Base-by-base conservation (phyloP, 2,888 invertebrate genomes). In the Neoascia interrupta region DNA sequence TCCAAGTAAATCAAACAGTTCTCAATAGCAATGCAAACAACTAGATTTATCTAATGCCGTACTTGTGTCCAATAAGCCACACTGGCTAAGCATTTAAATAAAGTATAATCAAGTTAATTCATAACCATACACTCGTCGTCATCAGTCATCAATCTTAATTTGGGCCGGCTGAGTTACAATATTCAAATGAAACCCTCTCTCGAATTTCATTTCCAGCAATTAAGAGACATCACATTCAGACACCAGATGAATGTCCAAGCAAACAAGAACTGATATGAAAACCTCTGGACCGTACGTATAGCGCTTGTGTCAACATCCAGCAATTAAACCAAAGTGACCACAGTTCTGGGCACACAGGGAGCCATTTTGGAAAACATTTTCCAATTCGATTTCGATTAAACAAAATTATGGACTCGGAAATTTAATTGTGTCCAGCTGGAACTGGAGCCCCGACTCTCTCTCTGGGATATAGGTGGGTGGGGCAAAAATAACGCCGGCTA, bases 391-490 rank as follows among this genome's bases (percentile, higher is more conserved):
- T 79, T 72, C 64, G 72, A 72, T 79, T 79, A 60, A 72, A 72
- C 23, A 66, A 72, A 76, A 64, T 72, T 72, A 79, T 79, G 76
- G 64, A 79, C 47, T 79, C 64, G 66, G 66, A 72, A 72, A 72
- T 66, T 79, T 79, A 79, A 79, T 66, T 79, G 76, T 66, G 41
- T 56, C 26, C 4, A 6, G 13, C 11, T 31, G n/a, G 5, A 3
- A n/a, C 5, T 15, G 34, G 4, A 4, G n/a, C 8, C 8, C 13
- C 1, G 10, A 8, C 6, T 2, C 16, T 16, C 23, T 23, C 16
- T 18, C n/a, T n/a, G n/a, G n/a, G n/a, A n/a, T n/a, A n/a, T n/a
- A n/a, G n/a, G n/a, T n/a, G n/a, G 43, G 21, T 6, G 5, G 41
- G 19, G 21, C 34, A 18, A 58, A 18, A 41, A 49, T 31, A 47